Evolutionary conservation across 2,888 invertebrate species (phyloP).

Genomic region (Eumerus sabulonum): DNA sequence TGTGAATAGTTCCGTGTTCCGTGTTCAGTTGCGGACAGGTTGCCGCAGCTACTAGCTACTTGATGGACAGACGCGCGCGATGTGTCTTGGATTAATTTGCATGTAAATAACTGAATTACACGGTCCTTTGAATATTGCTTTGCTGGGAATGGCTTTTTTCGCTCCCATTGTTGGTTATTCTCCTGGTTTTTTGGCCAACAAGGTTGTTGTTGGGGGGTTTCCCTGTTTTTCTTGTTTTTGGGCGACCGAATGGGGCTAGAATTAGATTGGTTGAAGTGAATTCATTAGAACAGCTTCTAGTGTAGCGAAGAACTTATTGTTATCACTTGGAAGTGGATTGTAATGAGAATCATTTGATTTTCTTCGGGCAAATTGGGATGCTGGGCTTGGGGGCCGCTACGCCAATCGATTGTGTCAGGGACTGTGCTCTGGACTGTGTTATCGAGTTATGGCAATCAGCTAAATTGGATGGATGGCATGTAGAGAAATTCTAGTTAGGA

Average conservation of each 20-base stretch:
- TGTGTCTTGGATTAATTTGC: slow-evolving; percentile 67
- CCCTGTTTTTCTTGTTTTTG: slow-evolving; percentile 9
- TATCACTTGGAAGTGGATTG: slow-evolving; percentile 60
- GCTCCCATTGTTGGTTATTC: slow-evolving; percentile 26
- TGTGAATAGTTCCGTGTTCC: slow-evolving; percentile 60
- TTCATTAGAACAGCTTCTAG: slow-evolving; percentile 52
- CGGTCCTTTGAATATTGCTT: slow-evolving; percentile 69
- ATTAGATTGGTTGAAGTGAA: slow-evolving; percentile 64
- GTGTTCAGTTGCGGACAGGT: slow-evolving; percentile 32
- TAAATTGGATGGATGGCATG: no score
- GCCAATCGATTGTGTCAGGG: no score
- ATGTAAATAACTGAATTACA: slow-evolving; percentile 69
- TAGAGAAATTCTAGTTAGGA: no score
- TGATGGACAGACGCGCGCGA: slow-evolving; percentile 62
- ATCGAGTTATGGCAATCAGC: no score
- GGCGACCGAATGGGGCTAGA: slow-evolving; percentile 55
- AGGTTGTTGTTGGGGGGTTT: slow-evolving; percentile 15
- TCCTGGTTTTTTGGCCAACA: no score
- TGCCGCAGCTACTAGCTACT: slow-evolving; percentile 11
- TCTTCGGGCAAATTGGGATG: slow-evolving; percentile 22
- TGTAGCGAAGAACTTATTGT: slow-evolving; percentile 48
- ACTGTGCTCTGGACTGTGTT: no score
- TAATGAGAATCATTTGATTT: slow-evolving; percentile 59
- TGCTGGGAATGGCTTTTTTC: slow-evolving; percentile 59
- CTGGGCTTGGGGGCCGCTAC: not conserved